Evolutionary conservation across 2,113 vertebrate genomes (phyloP).

Genomic region (Sclerurus mexicanus): DNA sequence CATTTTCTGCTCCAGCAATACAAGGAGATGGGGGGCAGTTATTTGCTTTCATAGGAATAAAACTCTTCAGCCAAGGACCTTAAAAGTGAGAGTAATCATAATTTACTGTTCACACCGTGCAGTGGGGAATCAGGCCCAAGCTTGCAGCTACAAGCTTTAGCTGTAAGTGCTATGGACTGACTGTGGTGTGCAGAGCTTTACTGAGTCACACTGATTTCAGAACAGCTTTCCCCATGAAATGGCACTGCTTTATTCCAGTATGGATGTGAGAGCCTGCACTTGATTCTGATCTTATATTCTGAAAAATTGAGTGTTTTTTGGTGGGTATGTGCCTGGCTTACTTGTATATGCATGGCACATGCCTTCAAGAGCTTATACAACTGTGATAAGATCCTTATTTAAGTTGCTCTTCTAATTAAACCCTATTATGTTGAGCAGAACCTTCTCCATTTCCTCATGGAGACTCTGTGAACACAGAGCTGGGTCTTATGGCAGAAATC

Average conservation of each 20-base stretch:
- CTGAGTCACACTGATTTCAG: neutral
- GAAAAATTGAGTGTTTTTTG: neutral
- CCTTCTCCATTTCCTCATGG: neutral
- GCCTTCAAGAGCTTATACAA: neutral
- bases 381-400: neutral
- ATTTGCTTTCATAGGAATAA: neutral
- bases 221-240: neutral
- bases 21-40: neutral
- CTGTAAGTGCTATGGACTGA: neutral
- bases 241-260: neutral
- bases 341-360: neutral
- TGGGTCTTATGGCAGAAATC: neutral
- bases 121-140: neutral
- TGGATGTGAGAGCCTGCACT: neutral
- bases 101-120: neutral
- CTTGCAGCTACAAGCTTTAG: neutral
- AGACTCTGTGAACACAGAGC: neutral
- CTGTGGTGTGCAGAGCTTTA: neutral
- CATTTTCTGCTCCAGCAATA: constrained; percentile 16
- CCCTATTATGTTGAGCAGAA: neutral
- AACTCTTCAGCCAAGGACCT: neutral
- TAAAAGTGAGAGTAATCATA: neutral
- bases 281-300: neutral
- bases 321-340: neutral
- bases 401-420: neutral